These are phyloP conservation scores for Idaea biselata DNA, from an alignment of 2,888 invertebrate species.

Conservation along the genomic window DNA sequence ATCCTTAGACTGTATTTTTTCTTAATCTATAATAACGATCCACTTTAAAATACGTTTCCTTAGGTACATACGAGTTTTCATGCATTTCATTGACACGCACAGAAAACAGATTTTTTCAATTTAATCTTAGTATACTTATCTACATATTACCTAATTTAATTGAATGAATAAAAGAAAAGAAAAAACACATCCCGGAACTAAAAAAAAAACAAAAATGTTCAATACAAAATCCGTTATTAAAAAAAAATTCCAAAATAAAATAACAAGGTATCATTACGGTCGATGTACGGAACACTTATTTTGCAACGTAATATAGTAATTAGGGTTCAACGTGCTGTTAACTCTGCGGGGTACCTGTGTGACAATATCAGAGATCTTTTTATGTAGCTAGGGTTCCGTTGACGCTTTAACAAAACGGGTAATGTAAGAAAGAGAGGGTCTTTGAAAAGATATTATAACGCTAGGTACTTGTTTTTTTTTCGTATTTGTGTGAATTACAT, in stretches of 20 bases:
- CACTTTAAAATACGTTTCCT: background rate
- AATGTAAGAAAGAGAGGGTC: background rate
- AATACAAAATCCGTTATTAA: constrained; percentile 17
- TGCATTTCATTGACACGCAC: too few relatives aligned
- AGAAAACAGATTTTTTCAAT: too few relatives aligned
- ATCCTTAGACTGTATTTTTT: background rate
- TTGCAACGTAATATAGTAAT: constrained; percentile 36
- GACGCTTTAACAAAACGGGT: background rate
- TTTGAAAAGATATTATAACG: background rate
- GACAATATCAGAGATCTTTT: constrained; percentile 40
- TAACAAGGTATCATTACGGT: constrained; percentile 22
- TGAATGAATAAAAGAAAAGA: background rate
- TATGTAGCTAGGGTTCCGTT: background rate
- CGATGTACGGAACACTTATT: constrained; percentile 30
- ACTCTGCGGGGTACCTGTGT: constrained; percentile 45
- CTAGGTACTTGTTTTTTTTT: background rate
- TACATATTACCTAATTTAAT: too few relatives aligned
- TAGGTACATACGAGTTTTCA: background rate
- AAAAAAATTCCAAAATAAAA: constrained; percentile 16
- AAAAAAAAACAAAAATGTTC: constrained; percentile 9
- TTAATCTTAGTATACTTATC: too few relatives aligned
- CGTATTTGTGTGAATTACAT: background rate
- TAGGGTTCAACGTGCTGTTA: constrained; percentile 41
- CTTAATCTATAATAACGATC: background rate
- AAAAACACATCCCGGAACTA: background rate